Evolutionary conservation across 2,113 vertebrate species (phyloP).

Genomic region (Lontra canadensis): DNA sequence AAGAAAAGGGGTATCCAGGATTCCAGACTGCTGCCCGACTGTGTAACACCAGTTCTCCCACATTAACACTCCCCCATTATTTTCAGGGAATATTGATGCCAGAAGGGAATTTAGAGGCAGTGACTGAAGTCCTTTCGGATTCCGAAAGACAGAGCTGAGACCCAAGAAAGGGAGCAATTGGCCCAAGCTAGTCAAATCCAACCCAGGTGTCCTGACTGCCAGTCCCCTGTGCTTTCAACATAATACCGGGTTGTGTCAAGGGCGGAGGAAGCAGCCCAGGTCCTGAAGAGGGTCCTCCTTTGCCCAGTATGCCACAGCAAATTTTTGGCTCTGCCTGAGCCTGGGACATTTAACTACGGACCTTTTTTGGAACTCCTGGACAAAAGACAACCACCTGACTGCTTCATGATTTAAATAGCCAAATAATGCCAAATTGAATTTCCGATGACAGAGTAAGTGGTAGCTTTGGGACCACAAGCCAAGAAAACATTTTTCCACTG

Average conservation of each 20-base stretch:
- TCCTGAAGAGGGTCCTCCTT: conserved; percentile 35
- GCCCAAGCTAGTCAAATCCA: neutral
- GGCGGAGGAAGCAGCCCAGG: neutral
- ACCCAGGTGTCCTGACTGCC: neutral
- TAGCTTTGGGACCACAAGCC: neutral
- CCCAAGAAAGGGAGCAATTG: neutral
- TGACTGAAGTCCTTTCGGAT: neutral
- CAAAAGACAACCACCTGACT: conserved; percentile 37
- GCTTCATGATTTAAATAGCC: conserved; percentile 26
- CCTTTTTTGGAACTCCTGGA: conserved; percentile 44
- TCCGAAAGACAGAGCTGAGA: neutral
- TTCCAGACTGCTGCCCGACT: neutral
- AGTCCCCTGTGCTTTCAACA: neutral
- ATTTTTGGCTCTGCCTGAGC: conserved; percentile 24
- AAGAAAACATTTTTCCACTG: conserved; percentile 36
- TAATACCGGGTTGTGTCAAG: neutral
- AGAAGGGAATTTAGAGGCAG: conserved; percentile 43
- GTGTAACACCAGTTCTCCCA: neutral
- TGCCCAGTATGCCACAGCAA: conserved; percentile 40
- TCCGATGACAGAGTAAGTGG: conserved; percentile 20
- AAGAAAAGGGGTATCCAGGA: neutral
- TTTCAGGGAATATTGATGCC: conserved; percentile 32
- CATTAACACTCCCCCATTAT: neutral
- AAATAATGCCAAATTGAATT: conserved; percentile 30
- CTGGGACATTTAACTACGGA: conserved; percentile 50